Conservation (phyloP, 2,113 vertebrate genomes). For the Hirundichthys speculiger region DNA sequence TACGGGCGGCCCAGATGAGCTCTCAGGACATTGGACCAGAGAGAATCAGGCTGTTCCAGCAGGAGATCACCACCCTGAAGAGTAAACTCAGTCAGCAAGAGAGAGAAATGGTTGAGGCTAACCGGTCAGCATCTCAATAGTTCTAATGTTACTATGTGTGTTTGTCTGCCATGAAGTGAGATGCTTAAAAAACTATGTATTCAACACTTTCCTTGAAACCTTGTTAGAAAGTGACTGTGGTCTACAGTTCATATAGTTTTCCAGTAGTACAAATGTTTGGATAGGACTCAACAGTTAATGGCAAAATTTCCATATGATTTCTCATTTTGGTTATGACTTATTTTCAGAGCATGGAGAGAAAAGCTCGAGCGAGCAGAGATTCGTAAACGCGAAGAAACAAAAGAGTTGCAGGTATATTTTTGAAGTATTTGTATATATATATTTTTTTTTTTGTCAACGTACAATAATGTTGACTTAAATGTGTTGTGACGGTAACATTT, state of each 20-base stretch:
- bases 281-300: not conserved
- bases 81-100: constrained; percentile 89
- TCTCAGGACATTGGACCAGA: constrained; percentile 85
- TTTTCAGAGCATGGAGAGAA: constrained; percentile 89
- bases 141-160: not conserved
- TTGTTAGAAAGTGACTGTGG: no score
- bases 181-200: no score
- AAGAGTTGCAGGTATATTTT: constrained; percentile 88
- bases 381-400: constrained; percentile 90
- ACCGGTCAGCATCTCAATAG: constrained; percentile 81
- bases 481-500: no score
- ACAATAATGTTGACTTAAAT: no score
- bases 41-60: constrained; percentile 85
- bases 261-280: not conserved
- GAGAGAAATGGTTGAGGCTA: constrained; percentile 88
- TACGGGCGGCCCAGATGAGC: constrained; percentile 88
- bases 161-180: no score
- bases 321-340: not conserved
- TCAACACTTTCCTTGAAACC: no score
- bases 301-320: not conserved
- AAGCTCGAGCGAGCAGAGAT: constrained; percentile 92
- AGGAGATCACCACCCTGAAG: constrained; percentile 87
- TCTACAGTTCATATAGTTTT: not conserved
- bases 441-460: no score
- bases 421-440: not conserved